These are phyloP conservation scores for Darevskia mixta DNA, from an alignment of 2,797 vertebrate genomes.

Conservation along the genomic window DNA sequence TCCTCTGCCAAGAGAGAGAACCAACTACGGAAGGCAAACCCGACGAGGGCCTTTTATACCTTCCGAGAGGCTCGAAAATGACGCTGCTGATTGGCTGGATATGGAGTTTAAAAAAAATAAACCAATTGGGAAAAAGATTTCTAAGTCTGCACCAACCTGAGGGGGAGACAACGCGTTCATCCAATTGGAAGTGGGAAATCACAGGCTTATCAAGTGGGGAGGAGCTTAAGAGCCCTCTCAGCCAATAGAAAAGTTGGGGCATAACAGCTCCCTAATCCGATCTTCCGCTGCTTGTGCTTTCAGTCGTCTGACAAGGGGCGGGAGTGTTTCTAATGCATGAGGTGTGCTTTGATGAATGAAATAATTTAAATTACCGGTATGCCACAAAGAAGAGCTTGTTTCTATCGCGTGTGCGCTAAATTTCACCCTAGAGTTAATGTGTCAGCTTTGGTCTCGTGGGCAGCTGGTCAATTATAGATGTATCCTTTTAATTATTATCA, in stretches of 20 bases:
- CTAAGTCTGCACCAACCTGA: not conserved
- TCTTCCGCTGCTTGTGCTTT: no score
- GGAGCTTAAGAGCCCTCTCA: no score
- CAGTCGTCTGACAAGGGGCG: not conserved
- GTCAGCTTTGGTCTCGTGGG: no score
- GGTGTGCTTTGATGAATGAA: no score
- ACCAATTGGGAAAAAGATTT: not conserved
- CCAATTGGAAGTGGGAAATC: not conserved
- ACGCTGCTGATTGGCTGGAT: not conserved
- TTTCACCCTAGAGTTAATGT: no score
- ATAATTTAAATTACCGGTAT: no score
- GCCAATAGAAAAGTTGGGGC: not conserved
- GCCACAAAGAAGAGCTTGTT: not conserved
- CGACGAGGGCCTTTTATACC: not conserved
- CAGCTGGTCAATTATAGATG: no score
- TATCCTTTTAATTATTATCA: no score
- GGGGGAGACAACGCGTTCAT: no score
- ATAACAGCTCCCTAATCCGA: no score
- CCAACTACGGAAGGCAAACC: rapidly evolving
- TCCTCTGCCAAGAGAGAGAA: rapidly evolving
- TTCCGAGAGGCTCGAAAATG: not conserved
- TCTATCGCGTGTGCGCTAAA: not conserved
- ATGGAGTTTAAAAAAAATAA: rapidly evolving
- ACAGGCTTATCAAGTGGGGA: no score
- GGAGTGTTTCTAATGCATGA: not conserved